Percentiles rank a stretch among this genome's conserved stretches.
Evolutionary conservation across 2,113 vertebrate genomes (phyloP).

Genomic region (Phocoena phocoena): DNA sequence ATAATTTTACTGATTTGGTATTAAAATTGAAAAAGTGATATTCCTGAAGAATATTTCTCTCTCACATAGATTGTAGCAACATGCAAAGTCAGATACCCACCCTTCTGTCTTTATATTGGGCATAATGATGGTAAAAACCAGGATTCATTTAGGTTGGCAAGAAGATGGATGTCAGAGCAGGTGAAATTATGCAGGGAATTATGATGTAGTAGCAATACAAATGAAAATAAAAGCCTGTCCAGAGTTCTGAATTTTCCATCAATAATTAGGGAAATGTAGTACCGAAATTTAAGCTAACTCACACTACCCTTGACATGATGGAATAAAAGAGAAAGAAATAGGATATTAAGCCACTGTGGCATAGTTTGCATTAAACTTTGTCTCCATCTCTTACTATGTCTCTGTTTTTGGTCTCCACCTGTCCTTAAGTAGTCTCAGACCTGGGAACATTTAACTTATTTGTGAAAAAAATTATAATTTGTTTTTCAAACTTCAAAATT

Average conservation of each 20-base stretch:
- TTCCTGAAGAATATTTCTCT: background rate
- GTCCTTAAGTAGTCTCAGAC: background rate
- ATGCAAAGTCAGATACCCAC: background rate
- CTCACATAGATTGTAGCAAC: background rate
- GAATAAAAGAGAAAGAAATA: background rate
- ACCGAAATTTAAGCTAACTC: background rate
- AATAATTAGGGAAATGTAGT: background rate
- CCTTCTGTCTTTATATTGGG: background rate
- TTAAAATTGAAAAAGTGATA: background rate
- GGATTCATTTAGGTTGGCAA: background rate
- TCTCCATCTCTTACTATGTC: background rate
- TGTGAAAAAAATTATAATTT: background rate
- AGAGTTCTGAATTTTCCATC: background rate
- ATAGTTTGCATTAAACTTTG: background rate
- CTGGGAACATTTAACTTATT: background rate
- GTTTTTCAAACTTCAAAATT: background rate
- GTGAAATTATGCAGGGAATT: background rate
- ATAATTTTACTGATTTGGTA: background rate
- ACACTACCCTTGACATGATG: background rate
- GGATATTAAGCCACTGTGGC: too few species aligned
- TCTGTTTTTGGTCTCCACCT: background rate
- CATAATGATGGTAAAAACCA: background rate
- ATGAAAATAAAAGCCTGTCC: background rate
- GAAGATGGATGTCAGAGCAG: background rate
- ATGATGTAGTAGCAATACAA: background rate